Base-by-base conservation (phyloP, 1,140 invertebrate species). In the Drosophila melanica region DNA sequence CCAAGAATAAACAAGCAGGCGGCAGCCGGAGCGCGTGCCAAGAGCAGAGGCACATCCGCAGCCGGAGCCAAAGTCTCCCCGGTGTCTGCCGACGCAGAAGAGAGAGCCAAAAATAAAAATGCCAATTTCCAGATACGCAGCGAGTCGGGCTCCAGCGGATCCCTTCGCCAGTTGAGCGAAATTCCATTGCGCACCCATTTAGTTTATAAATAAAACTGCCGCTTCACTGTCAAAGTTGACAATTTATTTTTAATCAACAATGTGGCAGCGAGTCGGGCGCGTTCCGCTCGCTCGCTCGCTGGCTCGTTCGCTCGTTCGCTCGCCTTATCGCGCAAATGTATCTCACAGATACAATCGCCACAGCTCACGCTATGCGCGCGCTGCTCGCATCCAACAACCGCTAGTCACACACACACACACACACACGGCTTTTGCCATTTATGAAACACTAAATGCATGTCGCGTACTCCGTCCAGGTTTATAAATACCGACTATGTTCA, bases 171-270 rank as follows among this genome's bases (percentile, higher is more conserved):
- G 37, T 65, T 71, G 67, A 50, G 71, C 53, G 7, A 63, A 75
- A 62, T 86, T 76, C 78, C 64, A 78, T 63, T 67, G 60, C 23
- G 60, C 68, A 58, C 53, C 62, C 62, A 72, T 72, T 72, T 6
- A 53, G 71, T 87, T 76, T 86, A 86, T 86, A 86, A 86, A 86
- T 86, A 86, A 76, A 79, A 64, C 64, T 75, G 75, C 71, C 62
- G 70, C 65, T 66, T 67, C 58, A 76, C 86, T 87, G 84, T 86
- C 82, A 87, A 86, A 86, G 75, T 70, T 86, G 82, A 86, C 82
- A 86, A 87, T 86, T 87, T 86, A 86, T 86, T 86, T 86, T 87
- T 86, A 86, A 79, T 89, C 82, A 82, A 86, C 69, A 77, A 85
- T 78, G 59, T 44, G 59, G 47, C 65, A 67, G 63, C 16, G 44